Evolutionary conservation across 2,113 vertebrate genomes (phyloP), one percentile per base, ranked within the genome.

Genomic region (Carassius carassius): DNA sequence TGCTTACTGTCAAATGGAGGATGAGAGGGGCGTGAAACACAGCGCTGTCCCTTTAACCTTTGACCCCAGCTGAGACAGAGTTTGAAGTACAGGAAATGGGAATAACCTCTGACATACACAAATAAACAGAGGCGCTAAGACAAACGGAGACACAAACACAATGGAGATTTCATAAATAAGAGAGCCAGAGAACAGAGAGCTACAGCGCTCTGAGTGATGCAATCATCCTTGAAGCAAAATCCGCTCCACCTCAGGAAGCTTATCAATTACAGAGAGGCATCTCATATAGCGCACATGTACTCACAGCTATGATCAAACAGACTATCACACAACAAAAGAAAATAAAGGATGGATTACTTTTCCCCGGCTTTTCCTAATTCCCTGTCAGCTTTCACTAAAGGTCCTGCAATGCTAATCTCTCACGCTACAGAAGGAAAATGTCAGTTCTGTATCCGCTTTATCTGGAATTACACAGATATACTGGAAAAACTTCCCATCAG

Each of bases 311-410:
- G 86, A 86, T 84, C 86, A 89, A 89, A 87, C 81, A 87, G 81
- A 85, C 73, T 82, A 86, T 89, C 87, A 86, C 21, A 73, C 81
- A 89, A 87, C 81, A 87, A 89, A 84, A 84, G 81, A 87, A 84
- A 93, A 95, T 93, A 94, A 94, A 92, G 92, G 92, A 89, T 90
- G 93, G 92, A 94, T 94, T 94, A 94, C 94, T 93, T 94, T 94
- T 94, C 93, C 91, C 92, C 93, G 92, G 94, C 93, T 92, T 94
- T 93, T 94, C 93, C 84, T 89, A 94, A 94, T 94, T 93, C 92
- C 92, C 94, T 94, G 94, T 94, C 94, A 95, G 92, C 92, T 94
- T 93, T 90, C 92, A 94, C 93, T 94, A 94, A 94, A 94, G 92
- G 92, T 92, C 93, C 93, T 92, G 90, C 91, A 93, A 92, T 90